Base-by-base conservation (phyloP, 2,797 vertebrate species). In the Crotalus adamanteus region DNA sequence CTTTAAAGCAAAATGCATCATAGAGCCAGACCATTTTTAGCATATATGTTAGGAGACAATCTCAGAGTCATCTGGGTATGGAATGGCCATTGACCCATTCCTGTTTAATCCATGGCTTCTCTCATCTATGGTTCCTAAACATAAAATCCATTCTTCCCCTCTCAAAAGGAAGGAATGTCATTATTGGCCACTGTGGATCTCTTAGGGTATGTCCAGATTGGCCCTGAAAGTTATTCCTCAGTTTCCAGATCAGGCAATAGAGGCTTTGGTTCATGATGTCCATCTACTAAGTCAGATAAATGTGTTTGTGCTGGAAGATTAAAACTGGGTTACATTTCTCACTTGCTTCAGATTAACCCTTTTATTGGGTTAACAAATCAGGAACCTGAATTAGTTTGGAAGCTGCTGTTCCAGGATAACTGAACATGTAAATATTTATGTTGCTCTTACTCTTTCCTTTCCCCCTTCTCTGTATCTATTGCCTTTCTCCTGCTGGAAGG, bases 401-500 rank as follows among this genome's bases (percentile, higher is more conserved):
- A 20, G 13, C 51, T 87, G 18, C 37, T 73, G 9, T 55, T 51
- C 16, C 65, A 90, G 53, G 11, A 26, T 47, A 69, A 51, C 25
- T 47, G 47, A 26, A 4, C 51, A 59, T 51, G 28, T 86, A 86
- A 78, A 78, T 42, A 53, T 83, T 85, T 92, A 25, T 28, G n/a
- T 55, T 14, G 16, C 9, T 53, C 7, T 31, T 91, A 18, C 3
- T 92, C 63, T 92, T 93, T 90, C 93, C 83, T 78, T 89, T 92
- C 53, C 91, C 16, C 86, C 94, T 86, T 89, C 73, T 14, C 7
- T 0, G n/a, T 61, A 94, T 90, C 65, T 86, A 4, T 61, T 73
- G 14, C 0, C 1, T 69, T 87, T 61, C 55, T 94, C 93, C 91
- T 94, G n/a, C 93, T 47, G 16, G 86, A 13, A 95, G 94, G 25